Percentiles rank a stretch among this genome's conserved stretches.
phyloP scores from a whole-genome alignment of 1,140 invertebrate genomes.

The Tyrophagus putrescentiae region DNA sequence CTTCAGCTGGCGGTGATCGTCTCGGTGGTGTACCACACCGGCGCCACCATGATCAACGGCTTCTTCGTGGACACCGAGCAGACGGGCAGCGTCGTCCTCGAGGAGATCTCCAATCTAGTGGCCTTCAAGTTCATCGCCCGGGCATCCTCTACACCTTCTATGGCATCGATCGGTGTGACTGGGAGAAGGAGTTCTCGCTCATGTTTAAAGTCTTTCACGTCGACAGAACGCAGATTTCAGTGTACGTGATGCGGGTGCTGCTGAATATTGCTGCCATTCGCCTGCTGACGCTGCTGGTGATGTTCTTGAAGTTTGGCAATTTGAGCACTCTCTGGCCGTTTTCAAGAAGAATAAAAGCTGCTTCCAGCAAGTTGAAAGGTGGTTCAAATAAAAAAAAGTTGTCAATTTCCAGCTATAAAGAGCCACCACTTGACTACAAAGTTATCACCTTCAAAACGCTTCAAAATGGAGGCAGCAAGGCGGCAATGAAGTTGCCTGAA shows the following conservation, averaged over 20 bases:
- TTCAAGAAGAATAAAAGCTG: neutral
- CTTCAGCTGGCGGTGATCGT: neutral
- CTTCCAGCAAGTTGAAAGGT: neutral
- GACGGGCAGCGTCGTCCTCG: no score
- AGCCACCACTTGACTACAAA: neutral
- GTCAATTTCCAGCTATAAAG: neutral
- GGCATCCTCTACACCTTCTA: neutral
- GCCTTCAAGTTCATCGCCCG: neutral
- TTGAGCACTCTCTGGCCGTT: neutral
- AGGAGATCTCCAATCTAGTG: neutral
- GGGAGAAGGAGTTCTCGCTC: neutral
- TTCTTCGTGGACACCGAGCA: neutral
- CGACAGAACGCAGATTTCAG: neutral
- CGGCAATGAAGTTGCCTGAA: neutral
- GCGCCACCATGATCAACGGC: neutral
- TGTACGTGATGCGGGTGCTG: neutral
- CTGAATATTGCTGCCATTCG: neutral
- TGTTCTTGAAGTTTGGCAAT: neutral
- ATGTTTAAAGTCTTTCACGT: neutral
- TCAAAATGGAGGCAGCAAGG: neutral
- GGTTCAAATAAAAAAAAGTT: neutral
- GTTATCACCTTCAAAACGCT: no score
- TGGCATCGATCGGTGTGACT: constrained; percentile 4
- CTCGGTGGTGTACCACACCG: neutral
- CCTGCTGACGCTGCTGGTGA: neutral